phyloP scores from a whole-genome alignment of 35 echinoderm and acorn worm species.

The Ophiothrix spiculata region DNA sequence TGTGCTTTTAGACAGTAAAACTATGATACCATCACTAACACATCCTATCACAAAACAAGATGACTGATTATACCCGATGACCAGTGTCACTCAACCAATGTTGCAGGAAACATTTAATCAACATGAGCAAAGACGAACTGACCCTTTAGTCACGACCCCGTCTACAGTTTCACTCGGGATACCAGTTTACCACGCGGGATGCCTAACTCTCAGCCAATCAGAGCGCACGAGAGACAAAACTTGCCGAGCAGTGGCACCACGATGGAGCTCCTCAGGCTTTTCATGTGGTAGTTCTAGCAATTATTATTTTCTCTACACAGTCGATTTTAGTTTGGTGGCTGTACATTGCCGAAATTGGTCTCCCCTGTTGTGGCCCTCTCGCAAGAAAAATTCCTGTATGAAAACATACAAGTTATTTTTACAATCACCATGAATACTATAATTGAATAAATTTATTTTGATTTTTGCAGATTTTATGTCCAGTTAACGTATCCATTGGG shows the following conservation, averaged over 20 bases:
- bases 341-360: not conserved
- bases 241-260: conserved; percentile 17
- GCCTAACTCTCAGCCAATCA: conserved; percentile 28
- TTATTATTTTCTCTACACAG: conserved; percentile 32
- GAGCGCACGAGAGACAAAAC: not conserved
- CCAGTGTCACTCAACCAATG: not conserved
- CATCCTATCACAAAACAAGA: no score
- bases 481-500: no score
- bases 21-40: no score
- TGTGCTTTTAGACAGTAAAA: no score
- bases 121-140: not conserved
- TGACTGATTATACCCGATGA: no score
- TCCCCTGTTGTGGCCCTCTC: conserved; percentile 2
- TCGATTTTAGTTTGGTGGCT: not conserved
- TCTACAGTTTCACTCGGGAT: conserved; percentile 19
- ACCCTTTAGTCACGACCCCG: conserved; percentile 24
- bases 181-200: conserved; percentile 15
- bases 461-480: no score
- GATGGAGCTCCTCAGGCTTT: conserved; percentile 30
- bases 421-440: no score
- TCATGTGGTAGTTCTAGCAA: conserved; percentile 29
- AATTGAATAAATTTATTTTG: no score
- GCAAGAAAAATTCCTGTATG: not conserved
- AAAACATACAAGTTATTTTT: no score
- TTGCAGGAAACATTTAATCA: conserved; percentile 33